phyloP scores from a whole-genome alignment of 1,140 invertebrate species.

The Aphaenogaster floridana region DNA sequence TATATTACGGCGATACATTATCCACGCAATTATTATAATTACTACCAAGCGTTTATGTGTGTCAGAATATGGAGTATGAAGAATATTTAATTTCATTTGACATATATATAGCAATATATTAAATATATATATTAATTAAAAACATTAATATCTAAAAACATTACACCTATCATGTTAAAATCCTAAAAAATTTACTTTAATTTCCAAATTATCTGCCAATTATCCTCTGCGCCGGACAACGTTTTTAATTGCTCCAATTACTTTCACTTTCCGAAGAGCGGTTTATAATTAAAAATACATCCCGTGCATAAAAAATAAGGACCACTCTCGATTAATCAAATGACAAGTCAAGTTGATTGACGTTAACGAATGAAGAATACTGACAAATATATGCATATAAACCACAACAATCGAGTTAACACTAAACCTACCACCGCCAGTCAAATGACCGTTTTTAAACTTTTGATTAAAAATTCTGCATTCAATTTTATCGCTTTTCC shows the following conservation, averaged over 20 bases:
- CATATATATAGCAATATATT: not conserved
- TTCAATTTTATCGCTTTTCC: no score
- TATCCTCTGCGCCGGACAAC: not conserved
- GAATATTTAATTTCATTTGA: not conserved
- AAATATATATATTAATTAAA: not conserved
- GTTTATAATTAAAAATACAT: not conserved
- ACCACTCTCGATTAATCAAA: not conserved
- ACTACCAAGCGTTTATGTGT: not conserved
- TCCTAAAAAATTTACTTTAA: not conserved
- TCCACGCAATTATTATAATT: slow-evolving; percentile 3
- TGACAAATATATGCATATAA: not conserved
- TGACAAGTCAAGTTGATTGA: slow-evolving; percentile 3
- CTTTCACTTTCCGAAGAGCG: not conserved
- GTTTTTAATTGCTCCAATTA: not conserved
- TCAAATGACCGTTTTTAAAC: no score
- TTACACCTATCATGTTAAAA: not conserved
- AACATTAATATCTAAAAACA: not conserved
- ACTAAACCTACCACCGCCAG: no score
- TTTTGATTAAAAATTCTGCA: no score
- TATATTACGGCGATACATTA: not conserved
- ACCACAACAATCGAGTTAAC: not conserved
- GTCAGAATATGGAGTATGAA: not conserved
- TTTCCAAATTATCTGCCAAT: not conserved
- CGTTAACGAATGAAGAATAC: not conserved
- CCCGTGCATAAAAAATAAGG: not conserved